Evolutionary conservation across 2,113 vertebrate species (phyloP).

Genomic region (Plectropomus leopardus): DNA sequence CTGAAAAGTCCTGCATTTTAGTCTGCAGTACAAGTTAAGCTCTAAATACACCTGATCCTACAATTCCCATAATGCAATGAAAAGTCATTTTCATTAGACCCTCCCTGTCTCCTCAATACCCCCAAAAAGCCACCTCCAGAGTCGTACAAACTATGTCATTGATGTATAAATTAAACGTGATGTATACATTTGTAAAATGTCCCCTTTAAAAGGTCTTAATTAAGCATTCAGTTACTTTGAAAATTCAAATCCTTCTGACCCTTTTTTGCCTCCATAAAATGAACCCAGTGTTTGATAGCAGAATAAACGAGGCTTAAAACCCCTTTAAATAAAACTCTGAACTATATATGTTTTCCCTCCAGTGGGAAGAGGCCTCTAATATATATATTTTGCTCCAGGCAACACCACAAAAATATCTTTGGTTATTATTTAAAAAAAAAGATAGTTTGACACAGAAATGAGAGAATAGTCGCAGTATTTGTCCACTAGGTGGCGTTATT

Average conservation of each 20-base stretch:
- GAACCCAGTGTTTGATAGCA: slow-evolving; percentile 80
- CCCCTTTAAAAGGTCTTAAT: neutral
- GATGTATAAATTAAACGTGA: neutral
- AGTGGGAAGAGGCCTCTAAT: slow-evolving; percentile 56
- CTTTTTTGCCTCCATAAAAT: slow-evolving; percentile 38
- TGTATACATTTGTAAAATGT: neutral
- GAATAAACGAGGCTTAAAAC: slow-evolving; percentile 66
- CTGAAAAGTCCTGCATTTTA: neutral
- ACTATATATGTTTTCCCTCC: slow-evolving; percentile 50
- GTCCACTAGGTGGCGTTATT: slow-evolving; percentile 73
- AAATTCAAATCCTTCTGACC: slow-evolving; percentile 6
- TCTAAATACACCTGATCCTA: neutral
- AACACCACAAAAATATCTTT: slow-evolving; percentile 82
- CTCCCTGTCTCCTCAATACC: neutral
- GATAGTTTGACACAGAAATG: slow-evolving; percentile 63
- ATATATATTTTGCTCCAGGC: slow-evolving; percentile 79
- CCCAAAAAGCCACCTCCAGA: no score
- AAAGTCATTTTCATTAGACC: neutral
- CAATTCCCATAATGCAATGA: slow-evolving; percentile 42
- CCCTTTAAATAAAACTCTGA: slow-evolving; percentile 73
- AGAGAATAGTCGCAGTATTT: slow-evolving; percentile 63
- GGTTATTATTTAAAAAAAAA: slow-evolving; percentile 74
- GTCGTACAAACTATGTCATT: no score
- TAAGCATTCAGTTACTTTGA: neutral
- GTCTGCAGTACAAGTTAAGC: neutral